A percentile compares a stretch with the other conserved stretches of the same genome.
phyloP scores from a whole-genome alignment of 2,888 invertebrate species.

The Ceramica pisi region DNA sequence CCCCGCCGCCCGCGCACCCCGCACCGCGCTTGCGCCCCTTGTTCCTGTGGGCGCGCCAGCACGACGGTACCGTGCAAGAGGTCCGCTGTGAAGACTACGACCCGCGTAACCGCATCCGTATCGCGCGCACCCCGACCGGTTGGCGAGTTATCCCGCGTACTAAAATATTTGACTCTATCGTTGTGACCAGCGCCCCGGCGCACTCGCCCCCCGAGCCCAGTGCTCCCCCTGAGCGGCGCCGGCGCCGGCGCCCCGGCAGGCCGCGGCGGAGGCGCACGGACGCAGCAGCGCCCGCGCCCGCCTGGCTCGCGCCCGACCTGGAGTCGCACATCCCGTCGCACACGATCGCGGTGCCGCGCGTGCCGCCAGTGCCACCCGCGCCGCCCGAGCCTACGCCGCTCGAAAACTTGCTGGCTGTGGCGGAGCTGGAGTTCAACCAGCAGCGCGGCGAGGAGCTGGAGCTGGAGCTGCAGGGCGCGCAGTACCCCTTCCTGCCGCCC shows the following conservation, averaged over 20 bases:
- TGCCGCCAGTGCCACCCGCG: slow-evolving; percentile 70
- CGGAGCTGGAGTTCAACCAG: slow-evolving; percentile 92
- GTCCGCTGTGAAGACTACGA: slow-evolving; percentile 97
- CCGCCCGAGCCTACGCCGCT: slow-evolving; percentile 89
- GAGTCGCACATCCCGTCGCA: slow-evolving; percentile 92
- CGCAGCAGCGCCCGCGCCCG: slow-evolving; percentile 69
- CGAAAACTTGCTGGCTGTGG: slow-evolving; percentile 92
- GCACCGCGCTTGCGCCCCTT: slow-evolving; percentile 94
- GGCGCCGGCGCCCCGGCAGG: slow-evolving; percentile 70
- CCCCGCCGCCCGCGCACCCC: slow-evolving; percentile 88
- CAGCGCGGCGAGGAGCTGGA: slow-evolving; percentile 85
- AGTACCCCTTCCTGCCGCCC: slow-evolving; percentile 81
- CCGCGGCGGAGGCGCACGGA: slow-evolving; percentile 69
- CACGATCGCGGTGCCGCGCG: slow-evolving; percentile 90
- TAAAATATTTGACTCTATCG: slow-evolving; percentile 90
- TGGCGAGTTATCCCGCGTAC: slow-evolving; percentile 96
- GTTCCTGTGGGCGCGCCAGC: slow-evolving; percentile 96
- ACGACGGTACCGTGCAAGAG: slow-evolving; percentile 95
- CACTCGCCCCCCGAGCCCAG: slow-evolving; percentile 70
- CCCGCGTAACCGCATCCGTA: slow-evolving; percentile 95
- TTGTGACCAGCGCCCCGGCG: slow-evolving; percentile 75
- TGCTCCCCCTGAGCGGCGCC: slow-evolving; percentile 70
- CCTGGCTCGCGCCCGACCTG: slow-evolving; percentile 88
- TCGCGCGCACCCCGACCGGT: slow-evolving; percentile 95
- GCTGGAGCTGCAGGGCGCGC: slow-evolving; percentile 69